Conservation (phyloP, 2,888 invertebrate genomes). For the Leucoptera coffeella region DNA sequence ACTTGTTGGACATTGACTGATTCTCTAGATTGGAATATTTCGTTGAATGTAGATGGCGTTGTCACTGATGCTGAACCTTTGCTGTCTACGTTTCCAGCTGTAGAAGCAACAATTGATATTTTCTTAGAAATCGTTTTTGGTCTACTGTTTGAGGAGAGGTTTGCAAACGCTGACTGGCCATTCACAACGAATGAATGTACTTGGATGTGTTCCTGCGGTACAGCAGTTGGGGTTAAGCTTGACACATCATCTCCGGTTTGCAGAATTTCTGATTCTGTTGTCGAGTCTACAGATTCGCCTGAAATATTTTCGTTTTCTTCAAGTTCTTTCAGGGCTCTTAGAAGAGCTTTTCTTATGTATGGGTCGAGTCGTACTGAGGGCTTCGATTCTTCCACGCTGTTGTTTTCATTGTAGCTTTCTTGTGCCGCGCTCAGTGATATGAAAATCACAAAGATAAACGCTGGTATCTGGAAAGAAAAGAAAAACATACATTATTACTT, state of each 20-base stretch:
- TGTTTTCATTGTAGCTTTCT: slow-evolving; percentile 23
- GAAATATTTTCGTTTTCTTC: slow-evolving; percentile 54
- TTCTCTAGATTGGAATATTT: slow-evolving; percentile 35
- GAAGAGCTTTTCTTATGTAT: slow-evolving; percentile 66
- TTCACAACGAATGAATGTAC: slow-evolving; percentile 54
- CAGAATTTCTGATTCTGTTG: slow-evolving; percentile 29
- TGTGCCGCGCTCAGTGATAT: slow-evolving; percentile 18
- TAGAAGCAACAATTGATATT: slow-evolving; percentile 36
- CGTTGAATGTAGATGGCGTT: slow-evolving; percentile 27
- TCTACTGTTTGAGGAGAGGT: slow-evolving; percentile 16
- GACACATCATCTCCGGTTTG: slow-evolving; percentile 13
- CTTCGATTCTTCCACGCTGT: slow-evolving; percentile 34
- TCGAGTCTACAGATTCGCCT: slow-evolving; percentile 12
- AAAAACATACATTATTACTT: too few relatives aligned
- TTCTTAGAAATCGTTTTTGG: slow-evolving; percentile 30
- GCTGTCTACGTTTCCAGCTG: slow-evolving; percentile 41
- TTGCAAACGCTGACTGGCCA: slow-evolving; percentile 33
- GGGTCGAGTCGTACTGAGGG: slow-evolving; percentile 63
- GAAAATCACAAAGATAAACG: slow-evolving; percentile 18
- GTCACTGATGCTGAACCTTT: slow-evolving; percentile 27
- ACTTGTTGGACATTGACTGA: slow-evolving; percentile 29
- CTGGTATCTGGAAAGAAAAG: slow-evolving; percentile 23
- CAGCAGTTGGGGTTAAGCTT: slow-evolving; percentile 14
- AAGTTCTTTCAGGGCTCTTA: slow-evolving; percentile 70
- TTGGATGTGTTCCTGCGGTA: slow-evolving; percentile 27